phyloP scores from a whole-genome alignment of 2,113 vertebrate genomes.

The Lagenorhynchus albirostris region DNA sequence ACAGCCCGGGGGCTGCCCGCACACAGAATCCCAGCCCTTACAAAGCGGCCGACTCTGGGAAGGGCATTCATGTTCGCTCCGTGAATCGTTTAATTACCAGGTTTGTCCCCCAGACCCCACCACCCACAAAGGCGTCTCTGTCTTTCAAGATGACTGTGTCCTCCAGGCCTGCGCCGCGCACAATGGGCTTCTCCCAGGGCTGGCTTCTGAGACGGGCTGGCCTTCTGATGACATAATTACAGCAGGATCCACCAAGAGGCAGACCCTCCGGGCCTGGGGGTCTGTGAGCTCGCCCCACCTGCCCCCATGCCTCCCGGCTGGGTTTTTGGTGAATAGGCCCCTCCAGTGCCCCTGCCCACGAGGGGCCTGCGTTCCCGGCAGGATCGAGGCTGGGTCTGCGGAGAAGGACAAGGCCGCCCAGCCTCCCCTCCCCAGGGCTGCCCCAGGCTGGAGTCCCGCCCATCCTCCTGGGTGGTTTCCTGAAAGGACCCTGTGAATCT shows the following conservation, averaged over 20 bases:
- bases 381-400: too few species aligned
- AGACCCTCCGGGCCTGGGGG: accelerated
- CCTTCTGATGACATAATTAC: not conserved
- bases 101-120: not conserved
- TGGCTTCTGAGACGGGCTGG: not conserved
- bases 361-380: not conserved
- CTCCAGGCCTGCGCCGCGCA: not conserved
- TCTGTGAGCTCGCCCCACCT: not conserved
- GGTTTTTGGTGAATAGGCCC: accelerated
- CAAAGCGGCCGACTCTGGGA: not conserved
- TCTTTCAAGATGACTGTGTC: not conserved
- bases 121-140: not conserved
- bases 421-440: not conserved
- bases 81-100: not conserved
- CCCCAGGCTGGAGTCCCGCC: accelerated
- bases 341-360: accelerated
- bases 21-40: accelerated
- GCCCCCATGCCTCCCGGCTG: accelerated
- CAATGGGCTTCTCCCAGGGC: not conserved
- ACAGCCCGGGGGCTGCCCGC: accelerated
- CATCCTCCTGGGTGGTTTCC: not conserved
- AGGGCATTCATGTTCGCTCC: accelerated
- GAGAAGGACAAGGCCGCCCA: not conserved
- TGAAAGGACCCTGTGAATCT: not conserved
- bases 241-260: not conserved